Conservation (phyloP, 2,888 invertebrate species). For the Coleophora flavipennella region DNA sequence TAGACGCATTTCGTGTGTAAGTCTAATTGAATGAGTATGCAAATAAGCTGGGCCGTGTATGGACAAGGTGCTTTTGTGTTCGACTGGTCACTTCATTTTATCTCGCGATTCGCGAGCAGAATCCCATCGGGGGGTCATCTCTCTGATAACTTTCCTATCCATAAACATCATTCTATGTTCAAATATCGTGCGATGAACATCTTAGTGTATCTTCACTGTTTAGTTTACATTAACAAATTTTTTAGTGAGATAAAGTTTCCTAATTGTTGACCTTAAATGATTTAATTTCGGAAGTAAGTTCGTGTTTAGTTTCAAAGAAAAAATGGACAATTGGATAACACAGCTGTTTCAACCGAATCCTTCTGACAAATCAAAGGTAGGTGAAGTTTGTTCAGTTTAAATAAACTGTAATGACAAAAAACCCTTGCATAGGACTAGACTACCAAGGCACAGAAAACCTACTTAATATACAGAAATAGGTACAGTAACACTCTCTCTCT, state of each 20-base stretch:
- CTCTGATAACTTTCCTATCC: constrained; percentile 49
- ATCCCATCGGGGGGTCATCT: constrained; percentile 55
- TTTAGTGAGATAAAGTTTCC: too few species aligned
- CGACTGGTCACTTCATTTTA: constrained; percentile 41
- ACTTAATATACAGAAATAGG: too few species aligned
- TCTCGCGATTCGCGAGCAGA: constrained; percentile 58
- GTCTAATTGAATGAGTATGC: constrained; percentile 32
- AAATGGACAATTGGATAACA: constrained; percentile 66
- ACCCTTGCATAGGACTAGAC: too few species aligned
- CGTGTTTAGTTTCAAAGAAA: not conserved
- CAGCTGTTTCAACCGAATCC: constrained; percentile 60
- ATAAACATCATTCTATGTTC: constrained; percentile 44
- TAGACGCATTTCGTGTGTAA: not conserved
- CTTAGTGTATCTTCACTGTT: constrained; percentile 4
- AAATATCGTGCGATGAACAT: constrained; percentile 52
- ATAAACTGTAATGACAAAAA: too few species aligned
- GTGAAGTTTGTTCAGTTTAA: too few species aligned
- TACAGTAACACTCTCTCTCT: too few species aligned
- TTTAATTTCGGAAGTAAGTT: not conserved
- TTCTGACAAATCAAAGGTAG: constrained; percentile 53
- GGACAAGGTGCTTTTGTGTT: constrained; percentile 32
- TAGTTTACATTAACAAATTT: too few species aligned
- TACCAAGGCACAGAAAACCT: too few species aligned
- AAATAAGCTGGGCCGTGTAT: constrained; percentile 38
- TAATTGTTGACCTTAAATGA: too few species aligned